Percentiles rank a stretch among this genome's conserved stretches.
Conservation (phyloP, 2,888 invertebrate genomes). For the Zaprionus obscuricornis region DNA sequence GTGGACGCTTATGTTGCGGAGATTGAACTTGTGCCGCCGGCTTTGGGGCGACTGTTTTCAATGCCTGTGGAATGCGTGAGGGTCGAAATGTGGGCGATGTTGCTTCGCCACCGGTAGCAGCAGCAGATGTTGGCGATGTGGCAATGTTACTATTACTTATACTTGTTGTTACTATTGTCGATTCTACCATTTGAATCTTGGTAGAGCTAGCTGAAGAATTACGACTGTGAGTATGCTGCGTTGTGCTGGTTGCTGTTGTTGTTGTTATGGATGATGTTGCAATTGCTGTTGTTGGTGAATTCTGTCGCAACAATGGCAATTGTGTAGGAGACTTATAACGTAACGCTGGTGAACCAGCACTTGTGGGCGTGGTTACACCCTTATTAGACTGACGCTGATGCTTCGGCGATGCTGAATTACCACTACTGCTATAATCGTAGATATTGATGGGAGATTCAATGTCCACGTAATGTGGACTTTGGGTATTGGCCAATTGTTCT, state of each 20-base stretch:
- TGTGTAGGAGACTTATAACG: conserved; percentile 79
- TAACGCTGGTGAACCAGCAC: conserved; percentile 55
- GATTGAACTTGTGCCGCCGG: conserved; percentile 80
- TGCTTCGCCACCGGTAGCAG: conserved; percentile 48
- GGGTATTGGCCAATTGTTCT: conserved; percentile 87
- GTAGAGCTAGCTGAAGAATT: conserved; percentile 80
- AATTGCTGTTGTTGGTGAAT: conserved; percentile 49
- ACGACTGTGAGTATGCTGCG: conserved; percentile 75
- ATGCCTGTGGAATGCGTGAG: conserved; percentile 86
- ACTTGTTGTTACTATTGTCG: conserved; percentile 63
- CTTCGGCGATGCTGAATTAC: conserved; percentile 60
- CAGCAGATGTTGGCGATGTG: conserved; percentile 47
- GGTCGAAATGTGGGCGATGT: conserved; percentile 83
- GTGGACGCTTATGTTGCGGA: conserved; percentile 82
- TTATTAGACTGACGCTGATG: conserved; percentile 54
- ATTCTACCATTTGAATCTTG: conserved; percentile 79
- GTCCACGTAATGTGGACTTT: conserved; percentile 84
- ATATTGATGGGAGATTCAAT: conserved; percentile 84
- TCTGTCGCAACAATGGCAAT: conserved; percentile 74
- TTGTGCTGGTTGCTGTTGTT: conserved; percentile 47
- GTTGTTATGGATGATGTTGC: conserved; percentile 17
- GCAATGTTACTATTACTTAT: conserved; percentile 47
- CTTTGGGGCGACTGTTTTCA: conserved; percentile 79
- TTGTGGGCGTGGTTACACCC: conserved; percentile 61
- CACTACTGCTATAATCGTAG: conserved; percentile 82